These are phyloP conservation scores for Eupleurogrammus muticus DNA, from an alignment of 2,797 vertebrate species.

Conservation along the genomic window DNA sequence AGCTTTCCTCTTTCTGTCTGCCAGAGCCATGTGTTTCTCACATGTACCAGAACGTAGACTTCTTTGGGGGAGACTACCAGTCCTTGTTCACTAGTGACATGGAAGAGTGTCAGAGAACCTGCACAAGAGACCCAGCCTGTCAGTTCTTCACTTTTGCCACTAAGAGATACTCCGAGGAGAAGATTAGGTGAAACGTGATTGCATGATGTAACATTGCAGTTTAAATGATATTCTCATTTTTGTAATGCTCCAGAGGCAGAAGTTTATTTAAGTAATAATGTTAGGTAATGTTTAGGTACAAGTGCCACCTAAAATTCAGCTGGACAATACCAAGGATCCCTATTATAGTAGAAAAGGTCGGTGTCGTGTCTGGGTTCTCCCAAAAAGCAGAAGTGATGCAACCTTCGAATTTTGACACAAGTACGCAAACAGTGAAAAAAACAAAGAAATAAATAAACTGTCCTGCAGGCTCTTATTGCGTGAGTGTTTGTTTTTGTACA, in stretches of 20 bases:
- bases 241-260: background rate
- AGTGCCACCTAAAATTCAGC: slow-evolving; percentile 77
- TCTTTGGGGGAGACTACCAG: slow-evolving; percentile 56
- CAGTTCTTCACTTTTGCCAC: slow-evolving; percentile 72
- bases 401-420: background rate
- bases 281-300: slow-evolving; percentile 56
- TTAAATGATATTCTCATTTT: background rate
- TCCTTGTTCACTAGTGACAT: slow-evolving; percentile 45
- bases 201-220: background rate
- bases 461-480: background rate
- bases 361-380: slow-evolving; percentile 72
- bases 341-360: slow-evolving; percentile 2
- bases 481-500: background rate
- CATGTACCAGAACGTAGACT: slow-evolving; percentile 64
- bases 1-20: background rate
- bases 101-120: slow-evolving; percentile 72
- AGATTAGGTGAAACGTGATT: slow-evolving; percentile 28
- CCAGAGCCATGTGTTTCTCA: slow-evolving; percentile 45
- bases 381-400: background rate
- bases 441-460: background rate
- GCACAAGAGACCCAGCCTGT: slow-evolving; percentile 71
- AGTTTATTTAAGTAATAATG: too few species aligned
- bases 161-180: fast-evolving
- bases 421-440: slow-evolving; percentile 19
- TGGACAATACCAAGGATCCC: slow-evolving; percentile 55